Evolutionary conservation across 2,888 invertebrate genomes (phyloP), one percentile per base, ranked within the genome.

Genomic region (Beris chalybata): DNA sequence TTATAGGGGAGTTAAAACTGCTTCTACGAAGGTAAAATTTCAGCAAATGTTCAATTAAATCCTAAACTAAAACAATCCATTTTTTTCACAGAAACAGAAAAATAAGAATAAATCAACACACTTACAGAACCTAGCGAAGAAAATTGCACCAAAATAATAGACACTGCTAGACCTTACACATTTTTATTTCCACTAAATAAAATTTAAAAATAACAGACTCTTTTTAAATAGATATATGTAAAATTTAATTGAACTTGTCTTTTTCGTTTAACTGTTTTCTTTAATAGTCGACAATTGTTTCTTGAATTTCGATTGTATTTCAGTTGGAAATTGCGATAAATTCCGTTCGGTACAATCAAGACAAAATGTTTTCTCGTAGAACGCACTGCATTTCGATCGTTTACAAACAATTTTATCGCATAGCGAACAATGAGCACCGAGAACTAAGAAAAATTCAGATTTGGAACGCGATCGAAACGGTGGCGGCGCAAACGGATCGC

Each of bases 401-500:
- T 89, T 85, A 78, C 95, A 95, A 5, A 93, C 88, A 69, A 84
- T 73, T 74, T 84, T 85, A 3, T 82, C 78, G 81, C 95, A 95
- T 22, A 83, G 73, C 30, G 82, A 79, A 79, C 95, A 95, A 75
- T 91, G 87, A 11, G 88, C 84, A 3, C 95, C 95, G 15, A 95
- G 75, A 0, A 75, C 72, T 4, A 92, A 83, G 69, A 93, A 80
- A 74, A 89, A 88, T 78, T 93, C 90, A n/a, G 89, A 87, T 76
- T 85, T 87, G 65, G 87, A 87, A 64, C 77, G 69, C 5, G 47
- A 15, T 74, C 74, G 74, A 0, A 74, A 74, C 5, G 79, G 78
- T 5, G 88, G 87, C 2, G 89, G 85, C 73, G 87, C 85, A 76
- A 94, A 95, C 0, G 95, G 95, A 81, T 95, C 94, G 74, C 89